Evolutionary conservation across 2,797 vertebrate genomes (phyloP).

Genomic region (Gadopsis marmoratus): DNA sequence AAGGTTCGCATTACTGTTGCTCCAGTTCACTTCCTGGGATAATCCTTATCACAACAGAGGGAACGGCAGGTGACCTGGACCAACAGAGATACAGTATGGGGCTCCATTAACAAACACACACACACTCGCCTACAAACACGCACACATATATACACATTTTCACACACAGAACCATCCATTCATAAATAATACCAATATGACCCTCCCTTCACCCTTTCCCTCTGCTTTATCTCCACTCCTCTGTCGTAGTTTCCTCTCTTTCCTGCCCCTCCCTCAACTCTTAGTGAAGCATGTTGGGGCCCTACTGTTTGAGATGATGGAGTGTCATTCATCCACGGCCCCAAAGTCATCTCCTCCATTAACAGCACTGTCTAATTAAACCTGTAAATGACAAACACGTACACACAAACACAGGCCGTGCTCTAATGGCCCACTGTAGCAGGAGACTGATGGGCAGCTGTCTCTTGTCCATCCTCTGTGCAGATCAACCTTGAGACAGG

Average conservation of each 20-base stretch:
- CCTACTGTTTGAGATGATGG: slow-evolving; percentile 59
- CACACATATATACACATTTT: slow-evolving; percentile 41
- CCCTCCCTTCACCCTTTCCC: slow-evolving; percentile 71
- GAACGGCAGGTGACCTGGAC: slow-evolving; percentile 81
- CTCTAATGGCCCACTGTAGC: slow-evolving; percentile 74
- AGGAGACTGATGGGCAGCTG: slow-evolving; percentile 84
- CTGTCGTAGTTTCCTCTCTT: slow-evolving; percentile 37
- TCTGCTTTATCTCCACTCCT: slow-evolving; percentile 46
- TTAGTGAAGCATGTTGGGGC: slow-evolving; percentile 72
- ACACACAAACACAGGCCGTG: slow-evolving; percentile 73
- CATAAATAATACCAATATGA: slow-evolving; percentile 80
- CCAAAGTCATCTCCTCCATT: slow-evolving; percentile 82
- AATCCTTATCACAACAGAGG: slow-evolving; percentile 85
- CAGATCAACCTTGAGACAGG: slow-evolving; percentile 80
- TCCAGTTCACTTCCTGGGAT: slow-evolving; percentile 89
- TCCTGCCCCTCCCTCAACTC: slow-evolving; percentile 54
- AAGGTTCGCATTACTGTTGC: slow-evolving; percentile 84
- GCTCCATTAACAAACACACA: slow-evolving; percentile 74
- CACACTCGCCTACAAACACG: slow-evolving; percentile 30
- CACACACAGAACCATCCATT: slow-evolving; percentile 74
- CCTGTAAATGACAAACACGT: slow-evolving; percentile 76
- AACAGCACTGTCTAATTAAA: slow-evolving; percentile 79
- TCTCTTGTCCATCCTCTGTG: slow-evolving; percentile 73
- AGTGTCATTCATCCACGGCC: slow-evolving; percentile 70
- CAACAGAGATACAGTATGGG: slow-evolving; percentile 70